Evolutionary conservation across 2,113 vertebrate species (phyloP).

Genomic region (Lophotis ruficrista): DNA sequence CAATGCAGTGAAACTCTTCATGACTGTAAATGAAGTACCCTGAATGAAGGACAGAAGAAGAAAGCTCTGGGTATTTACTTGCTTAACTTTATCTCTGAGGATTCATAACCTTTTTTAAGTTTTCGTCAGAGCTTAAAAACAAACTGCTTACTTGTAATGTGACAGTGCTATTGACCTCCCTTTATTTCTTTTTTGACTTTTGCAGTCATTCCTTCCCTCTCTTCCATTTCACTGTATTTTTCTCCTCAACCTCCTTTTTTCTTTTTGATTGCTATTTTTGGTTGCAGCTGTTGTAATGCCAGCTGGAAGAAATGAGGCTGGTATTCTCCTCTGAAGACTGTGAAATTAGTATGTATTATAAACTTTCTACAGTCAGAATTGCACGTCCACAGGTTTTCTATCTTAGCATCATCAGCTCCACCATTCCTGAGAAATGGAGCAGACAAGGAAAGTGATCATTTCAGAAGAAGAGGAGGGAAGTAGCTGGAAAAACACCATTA

Average conservation of each 20-base stretch:
- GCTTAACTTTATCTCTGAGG: background rate
- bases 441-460: background rate
- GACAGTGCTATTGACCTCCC: background rate
- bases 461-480: background rate
- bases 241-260: background rate
- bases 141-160: background rate
- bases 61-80: background rate
- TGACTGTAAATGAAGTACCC: background rate
- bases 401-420: background rate
- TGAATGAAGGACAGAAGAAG: background rate
- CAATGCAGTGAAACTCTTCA: background rate
- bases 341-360: background rate
- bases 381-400: background rate
- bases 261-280: background rate
- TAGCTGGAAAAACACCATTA: background rate
- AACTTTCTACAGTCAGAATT: background rate
- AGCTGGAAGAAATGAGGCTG: background rate
- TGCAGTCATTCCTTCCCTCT: background rate
- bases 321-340: background rate
- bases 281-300: background rate
- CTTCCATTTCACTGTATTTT: background rate
- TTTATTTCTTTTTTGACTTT: background rate
- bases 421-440: background rate
- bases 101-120: background rate
- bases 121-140: background rate